Conservation (phyloP, 2,888 invertebrate genomes). For the Cylloceria caligata region DNA sequence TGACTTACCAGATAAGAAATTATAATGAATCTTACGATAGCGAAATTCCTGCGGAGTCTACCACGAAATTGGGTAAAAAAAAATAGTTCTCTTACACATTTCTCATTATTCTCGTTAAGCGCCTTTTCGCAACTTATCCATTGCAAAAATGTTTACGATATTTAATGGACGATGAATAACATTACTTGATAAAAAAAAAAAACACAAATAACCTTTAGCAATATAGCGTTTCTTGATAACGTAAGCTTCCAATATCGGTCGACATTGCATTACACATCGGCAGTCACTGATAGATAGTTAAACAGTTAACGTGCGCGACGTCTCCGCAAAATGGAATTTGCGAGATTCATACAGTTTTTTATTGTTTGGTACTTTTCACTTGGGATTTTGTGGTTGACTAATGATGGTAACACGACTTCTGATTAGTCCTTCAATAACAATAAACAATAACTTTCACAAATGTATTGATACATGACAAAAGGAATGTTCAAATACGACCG, state of each 20-base stretch:
- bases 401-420: conserved; percentile 26
- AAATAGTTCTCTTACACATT: too few species aligned
- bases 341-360: conserved; percentile 31
- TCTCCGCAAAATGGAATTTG: conserved; percentile 28
- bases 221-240: conserved; percentile 39
- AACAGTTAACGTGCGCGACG: conserved; percentile 6
- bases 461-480: too few species aligned
- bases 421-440: too few species aligned
- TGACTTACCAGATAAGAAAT: conserved; percentile 61
- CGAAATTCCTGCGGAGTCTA: too few species aligned
- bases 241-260: conserved; percentile 20
- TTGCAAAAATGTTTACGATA: too few species aligned
- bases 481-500: too few species aligned
- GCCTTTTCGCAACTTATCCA: too few species aligned
- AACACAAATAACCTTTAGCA: conserved; percentile 30
- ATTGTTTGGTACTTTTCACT: conserved; percentile 16
- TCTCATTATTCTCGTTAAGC: too few species aligned
- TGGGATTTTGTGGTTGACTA: conserved; percentile 6
- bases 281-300: conserved; percentile 37
- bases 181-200: too few species aligned
- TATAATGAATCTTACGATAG: conserved; percentile 29
- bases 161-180: too few species aligned
- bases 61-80: too few species aligned
- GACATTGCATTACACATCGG: conserved; percentile 13
- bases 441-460: too few species aligned